phyloP scores from a whole-genome alignment of 1,140 invertebrate species.

The Aleiodes sp. region DNA sequence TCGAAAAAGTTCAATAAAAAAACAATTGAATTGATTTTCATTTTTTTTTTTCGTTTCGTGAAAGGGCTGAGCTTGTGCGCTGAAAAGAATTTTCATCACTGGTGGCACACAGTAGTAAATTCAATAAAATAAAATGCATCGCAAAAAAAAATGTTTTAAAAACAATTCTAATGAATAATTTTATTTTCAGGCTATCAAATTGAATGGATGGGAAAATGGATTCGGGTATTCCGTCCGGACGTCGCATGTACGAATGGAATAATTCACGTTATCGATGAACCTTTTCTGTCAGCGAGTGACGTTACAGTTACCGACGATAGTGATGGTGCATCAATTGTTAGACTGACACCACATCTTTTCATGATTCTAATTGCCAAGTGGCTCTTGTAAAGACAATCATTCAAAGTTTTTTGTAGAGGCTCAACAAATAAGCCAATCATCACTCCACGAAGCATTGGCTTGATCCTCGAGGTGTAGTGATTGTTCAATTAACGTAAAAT shows the following conservation, averaged over 20 bases:
- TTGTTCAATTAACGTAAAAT: no score
- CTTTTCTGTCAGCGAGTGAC: constrained; percentile 84
- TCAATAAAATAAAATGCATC: no score
- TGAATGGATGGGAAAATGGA: constrained; percentile 83
- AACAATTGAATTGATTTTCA: background rate
- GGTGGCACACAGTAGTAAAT: no score
- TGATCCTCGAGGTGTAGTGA: no score
- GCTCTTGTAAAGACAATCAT: constrained; percentile 54
- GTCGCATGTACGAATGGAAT: constrained; percentile 93
- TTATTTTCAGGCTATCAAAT: constrained; percentile 77
- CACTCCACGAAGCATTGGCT: background rate
- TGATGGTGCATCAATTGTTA: constrained; percentile 49
- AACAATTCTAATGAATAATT: background rate
- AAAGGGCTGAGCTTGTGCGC: background rate
- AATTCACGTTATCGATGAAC: constrained; percentile 89
- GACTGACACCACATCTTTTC: constrained; percentile 57
- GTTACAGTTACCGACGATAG: constrained; percentile 73
- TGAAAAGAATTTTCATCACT: no score
- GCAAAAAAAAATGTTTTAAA: no score
- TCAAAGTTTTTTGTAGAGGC: background rate
- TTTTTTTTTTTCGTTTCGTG: no score
- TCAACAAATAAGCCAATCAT: background rate
- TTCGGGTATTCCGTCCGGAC: constrained; percentile 86
- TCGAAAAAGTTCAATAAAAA: background rate
- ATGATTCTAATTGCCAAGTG: constrained; percentile 62